phyloP scores from a whole-genome alignment of 2,888 invertebrate genomes.

The Nemapogon koenigi region DNA sequence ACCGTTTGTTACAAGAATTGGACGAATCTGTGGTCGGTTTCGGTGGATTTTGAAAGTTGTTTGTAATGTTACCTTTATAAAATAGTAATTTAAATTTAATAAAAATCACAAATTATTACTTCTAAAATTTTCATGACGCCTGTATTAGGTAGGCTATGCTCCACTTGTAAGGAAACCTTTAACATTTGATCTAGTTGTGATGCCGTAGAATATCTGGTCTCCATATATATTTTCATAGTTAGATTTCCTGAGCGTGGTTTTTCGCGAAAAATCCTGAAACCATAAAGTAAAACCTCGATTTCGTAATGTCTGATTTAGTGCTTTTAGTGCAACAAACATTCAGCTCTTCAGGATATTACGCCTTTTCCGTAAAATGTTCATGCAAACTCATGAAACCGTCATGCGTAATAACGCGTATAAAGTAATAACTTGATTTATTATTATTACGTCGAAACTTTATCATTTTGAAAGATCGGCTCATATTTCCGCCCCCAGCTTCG shows the following conservation, averaged over 20 bases:
- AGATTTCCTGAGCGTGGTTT: conserved; percentile 20
- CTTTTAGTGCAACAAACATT: no score
- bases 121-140: conserved; percentile 39
- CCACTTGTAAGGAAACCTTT: conserved; percentile 26
- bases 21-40: neutral
- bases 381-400: no score
- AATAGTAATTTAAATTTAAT: neutral
- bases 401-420: no score
- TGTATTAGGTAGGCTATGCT: conserved; percentile 38
- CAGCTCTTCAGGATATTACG: no score
- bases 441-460: no score
- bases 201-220: conserved; percentile 32
- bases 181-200: conserved; percentile 22
- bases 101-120: conserved; percentile 21
- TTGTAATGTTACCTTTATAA: neutral
- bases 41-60: neutral
- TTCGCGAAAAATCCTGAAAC: conserved; percentile 14
- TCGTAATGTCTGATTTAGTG: no score
- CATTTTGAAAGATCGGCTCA: no score
- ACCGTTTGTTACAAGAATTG: neutral
- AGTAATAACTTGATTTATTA: no score
- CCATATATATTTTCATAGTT: conserved; percentile 24
- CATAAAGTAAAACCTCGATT: no score
- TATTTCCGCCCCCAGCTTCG: no score
- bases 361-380: no score